These are phyloP conservation scores for Brachystomella parvula DNA, from an alignment of 1,140 invertebrate genomes.

Conservation along the genomic window DNA sequence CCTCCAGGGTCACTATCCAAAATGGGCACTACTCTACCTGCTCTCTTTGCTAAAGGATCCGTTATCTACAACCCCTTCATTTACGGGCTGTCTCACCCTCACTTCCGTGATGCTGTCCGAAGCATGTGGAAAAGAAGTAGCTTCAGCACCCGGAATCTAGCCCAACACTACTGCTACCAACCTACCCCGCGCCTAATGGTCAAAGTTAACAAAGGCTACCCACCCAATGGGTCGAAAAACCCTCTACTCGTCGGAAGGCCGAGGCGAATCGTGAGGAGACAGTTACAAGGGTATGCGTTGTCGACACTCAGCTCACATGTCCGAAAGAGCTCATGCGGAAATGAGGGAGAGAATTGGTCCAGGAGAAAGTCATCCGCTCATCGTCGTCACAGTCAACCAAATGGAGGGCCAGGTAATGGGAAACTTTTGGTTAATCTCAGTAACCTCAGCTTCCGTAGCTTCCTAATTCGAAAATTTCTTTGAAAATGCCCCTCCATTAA, in stretches of 20 bases:
- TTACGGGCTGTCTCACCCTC: slow-evolving; percentile 45
- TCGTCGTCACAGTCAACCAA: not conserved
- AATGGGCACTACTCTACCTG: slow-evolving; percentile 43
- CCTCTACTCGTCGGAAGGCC: not conserved
- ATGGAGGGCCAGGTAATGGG: not conserved
- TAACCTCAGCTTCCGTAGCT: no score
- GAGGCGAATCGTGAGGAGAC: not conserved
- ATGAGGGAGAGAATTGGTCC: not conserved
- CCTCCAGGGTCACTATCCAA: slow-evolving; percentile 40
- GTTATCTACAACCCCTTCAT: slow-evolving; percentile 48
- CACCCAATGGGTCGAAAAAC: no score
- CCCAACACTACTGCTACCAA: slow-evolving; percentile 10
- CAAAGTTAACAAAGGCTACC: not conserved
- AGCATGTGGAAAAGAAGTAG: slow-evolving; percentile 15
- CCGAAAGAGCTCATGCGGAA: not conserved
- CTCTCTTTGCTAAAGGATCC: slow-evolving; percentile 46
- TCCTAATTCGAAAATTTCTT: no score
- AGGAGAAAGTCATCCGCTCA: not conserved
- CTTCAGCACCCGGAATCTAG: slow-evolving; percentile 11
- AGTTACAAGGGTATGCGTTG: not conserved
- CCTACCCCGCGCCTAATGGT: not conserved
- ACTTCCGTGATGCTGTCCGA: slow-evolving; percentile 40
- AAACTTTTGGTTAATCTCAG: not conserved
- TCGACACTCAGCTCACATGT: not conserved
- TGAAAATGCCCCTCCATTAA: no score